Base-by-base conservation (phyloP, 2,797 vertebrate genomes). In the Sebastes oblongus region DNA sequence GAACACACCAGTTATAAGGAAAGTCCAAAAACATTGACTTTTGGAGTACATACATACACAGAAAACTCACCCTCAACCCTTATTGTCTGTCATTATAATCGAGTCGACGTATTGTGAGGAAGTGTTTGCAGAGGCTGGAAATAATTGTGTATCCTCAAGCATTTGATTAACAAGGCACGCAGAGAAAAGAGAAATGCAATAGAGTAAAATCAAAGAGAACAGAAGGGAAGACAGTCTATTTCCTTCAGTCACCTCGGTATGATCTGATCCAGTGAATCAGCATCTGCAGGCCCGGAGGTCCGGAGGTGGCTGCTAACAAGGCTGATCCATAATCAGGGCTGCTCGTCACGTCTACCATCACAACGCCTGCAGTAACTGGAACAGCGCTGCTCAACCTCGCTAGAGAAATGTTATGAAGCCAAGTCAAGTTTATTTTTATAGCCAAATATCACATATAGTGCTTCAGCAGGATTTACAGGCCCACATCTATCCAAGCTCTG, bases 271-370 rank as follows among this genome's bases (percentile, higher is more conserved):
- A 39, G 46, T 86, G 74, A 87, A 81, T 88, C 81, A 81, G 76
- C 86, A 75, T 82, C 81, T 84, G 83, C 82, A 85, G 62, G 59
- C 80, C 83, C 81, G 55, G 69, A 70, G 72, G 72, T 64, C 84
- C 80, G 56, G 72, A 72, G 75, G 72, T 68, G 34, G 32, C 64
- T 71, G 78, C 68, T 88, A 90, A 92, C 77, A 32, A 90, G 85
- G 66, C 86, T 84, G 77, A 88, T 85, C 78, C 80, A 62, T 64
- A 81, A 85, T 84, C 78, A 46, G 59, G 50, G 54, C 70, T 84
- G 72, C 76, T 42, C 58, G 83, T 87, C 83, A 87, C 74, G 56
- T 87, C 82, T 77, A 27, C 64, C 62, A 12, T 78, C 69, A 32
- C 56, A 55, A 77, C 66, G 66, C 84, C 81, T 77, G 78, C 80